Percentiles rank a stretch among this genome's conserved stretches.
Conservation (phyloP, 2,888 invertebrate genomes). For the Trichogramma evanescens region DNA sequence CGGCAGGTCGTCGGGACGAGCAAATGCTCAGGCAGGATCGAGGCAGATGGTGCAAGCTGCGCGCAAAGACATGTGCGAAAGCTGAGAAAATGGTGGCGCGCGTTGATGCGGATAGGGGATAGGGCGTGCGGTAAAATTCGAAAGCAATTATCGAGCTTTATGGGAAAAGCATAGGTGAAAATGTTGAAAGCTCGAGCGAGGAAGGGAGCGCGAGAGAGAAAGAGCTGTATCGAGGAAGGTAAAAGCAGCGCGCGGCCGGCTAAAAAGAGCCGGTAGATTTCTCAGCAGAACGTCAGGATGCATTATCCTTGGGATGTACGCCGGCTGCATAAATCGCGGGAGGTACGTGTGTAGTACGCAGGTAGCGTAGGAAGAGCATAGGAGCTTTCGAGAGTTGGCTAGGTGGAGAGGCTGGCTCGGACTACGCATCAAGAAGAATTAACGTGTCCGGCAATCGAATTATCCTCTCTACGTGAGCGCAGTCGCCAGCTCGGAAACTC, state of each 20-base stretch:
- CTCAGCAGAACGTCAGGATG: constrained; percentile 7
- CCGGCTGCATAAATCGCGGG: not conserved
- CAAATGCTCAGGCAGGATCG: too few species aligned
- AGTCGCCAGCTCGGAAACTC: too few species aligned
- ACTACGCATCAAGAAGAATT: constrained; percentile 28
- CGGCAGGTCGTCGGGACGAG: too few species aligned
- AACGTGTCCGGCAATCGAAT: constrained; percentile 26
- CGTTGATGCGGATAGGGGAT: not conserved
- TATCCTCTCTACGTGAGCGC: constrained; percentile 17
- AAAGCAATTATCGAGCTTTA: too few species aligned
- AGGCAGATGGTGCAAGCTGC: too few species aligned
- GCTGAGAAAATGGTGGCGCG: not conserved
- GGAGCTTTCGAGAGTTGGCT: not conserved
- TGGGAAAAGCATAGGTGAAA: too few species aligned
- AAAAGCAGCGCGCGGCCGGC: not conserved
- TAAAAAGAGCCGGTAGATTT: constrained; percentile 8
- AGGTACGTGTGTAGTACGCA: not conserved
- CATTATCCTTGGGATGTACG: constrained; percentile 2
- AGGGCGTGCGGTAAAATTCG: too few species aligned
- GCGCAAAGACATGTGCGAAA: too few species aligned
- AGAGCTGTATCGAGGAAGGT: not conserved
- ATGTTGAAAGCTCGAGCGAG: too few species aligned
- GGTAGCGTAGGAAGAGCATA: not conserved
- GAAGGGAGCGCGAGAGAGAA: not conserved
- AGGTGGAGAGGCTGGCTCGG: not conserved